Conservation (phyloP, 2,888 invertebrate species). For the Meandrusa payeni region DNA sequence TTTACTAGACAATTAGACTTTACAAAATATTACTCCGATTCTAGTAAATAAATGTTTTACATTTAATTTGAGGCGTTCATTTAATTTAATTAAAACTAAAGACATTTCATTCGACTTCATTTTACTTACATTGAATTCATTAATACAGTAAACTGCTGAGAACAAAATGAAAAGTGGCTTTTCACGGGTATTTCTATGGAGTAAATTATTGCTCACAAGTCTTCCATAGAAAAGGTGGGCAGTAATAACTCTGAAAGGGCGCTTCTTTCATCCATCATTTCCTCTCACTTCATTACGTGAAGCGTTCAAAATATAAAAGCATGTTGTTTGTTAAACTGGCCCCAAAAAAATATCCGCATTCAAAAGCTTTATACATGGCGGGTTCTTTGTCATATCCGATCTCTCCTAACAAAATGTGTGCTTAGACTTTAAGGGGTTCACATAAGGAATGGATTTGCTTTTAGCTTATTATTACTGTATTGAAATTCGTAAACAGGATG, state of each 20-base stretch:
- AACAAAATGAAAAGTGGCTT: constrained; percentile 5
- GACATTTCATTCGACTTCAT: background rate
- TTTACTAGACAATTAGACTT: too few species aligned
- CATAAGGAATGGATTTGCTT: too few species aligned
- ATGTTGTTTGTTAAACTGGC: constrained; percentile 51
- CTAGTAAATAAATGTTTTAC: too few species aligned
- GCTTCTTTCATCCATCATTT: constrained; percentile 66
- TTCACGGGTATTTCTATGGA: constrained; percentile 8
- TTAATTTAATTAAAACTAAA: too few species aligned
- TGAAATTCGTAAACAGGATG: too few species aligned
- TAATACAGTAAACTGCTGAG: too few species aligned
- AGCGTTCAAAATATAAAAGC: constrained; percentile 53
- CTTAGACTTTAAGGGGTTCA: too few species aligned
- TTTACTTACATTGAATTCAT: background rate
- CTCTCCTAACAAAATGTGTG: background rate
- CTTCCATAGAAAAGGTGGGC: constrained; percentile 45
- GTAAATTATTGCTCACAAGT: constrained; percentile 14
- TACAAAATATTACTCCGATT: too few species aligned
- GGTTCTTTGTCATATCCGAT: constrained; percentile 2
- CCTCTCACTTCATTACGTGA: constrained; percentile 72
- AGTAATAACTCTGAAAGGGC: constrained; percentile 43
- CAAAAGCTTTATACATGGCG: constrained; percentile 15
- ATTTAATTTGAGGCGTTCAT: too few species aligned
- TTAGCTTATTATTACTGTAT: too few species aligned
- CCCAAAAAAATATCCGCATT: constrained; percentile 10